Evolutionary conservation across 2,113 vertebrate genomes (phyloP).

Genomic region (Menura novaehollandiae): DNA sequence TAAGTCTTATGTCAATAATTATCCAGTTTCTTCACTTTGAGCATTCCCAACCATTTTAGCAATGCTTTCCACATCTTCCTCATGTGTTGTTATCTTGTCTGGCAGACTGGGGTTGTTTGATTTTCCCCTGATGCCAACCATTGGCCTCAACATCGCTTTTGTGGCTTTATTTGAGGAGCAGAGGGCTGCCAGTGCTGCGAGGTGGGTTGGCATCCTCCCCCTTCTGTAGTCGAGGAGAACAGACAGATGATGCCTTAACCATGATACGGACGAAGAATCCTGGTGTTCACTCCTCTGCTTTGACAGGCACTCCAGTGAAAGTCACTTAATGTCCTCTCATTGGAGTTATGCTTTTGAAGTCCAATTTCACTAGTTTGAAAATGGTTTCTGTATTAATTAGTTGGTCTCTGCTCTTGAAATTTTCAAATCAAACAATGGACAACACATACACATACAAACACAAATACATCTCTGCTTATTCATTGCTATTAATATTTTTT

Average conservation of each 20-base stretch:
- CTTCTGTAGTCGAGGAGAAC: background rate
- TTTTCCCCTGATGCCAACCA: background rate
- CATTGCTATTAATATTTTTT: background rate
- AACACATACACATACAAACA: background rate
- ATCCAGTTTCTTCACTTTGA: conserved; percentile 30
- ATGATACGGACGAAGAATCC: background rate
- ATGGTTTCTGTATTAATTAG: background rate
- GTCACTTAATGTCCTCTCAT: background rate
- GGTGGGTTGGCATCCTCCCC: background rate
- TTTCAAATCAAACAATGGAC: background rate
- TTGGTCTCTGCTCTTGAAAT: background rate
- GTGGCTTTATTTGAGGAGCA: background rate
- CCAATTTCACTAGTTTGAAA: background rate
- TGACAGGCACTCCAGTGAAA: background rate
- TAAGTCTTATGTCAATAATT: background rate
- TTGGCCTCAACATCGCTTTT: background rate
- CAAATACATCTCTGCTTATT: background rate
- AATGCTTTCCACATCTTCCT: conserved; percentile 18
- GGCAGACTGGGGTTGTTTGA: background rate
- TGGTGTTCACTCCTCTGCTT: background rate
- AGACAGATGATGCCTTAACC: background rate
- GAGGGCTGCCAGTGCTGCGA: background rate
- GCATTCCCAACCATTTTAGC: conserved; percentile 40
- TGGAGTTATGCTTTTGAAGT: background rate
- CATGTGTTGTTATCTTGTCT: background rate